Percentiles rank a stretch among this genome's conserved stretches.
Conservation (phyloP, 2,113 vertebrate genomes). For the Pollimyrus isidori region DNA sequence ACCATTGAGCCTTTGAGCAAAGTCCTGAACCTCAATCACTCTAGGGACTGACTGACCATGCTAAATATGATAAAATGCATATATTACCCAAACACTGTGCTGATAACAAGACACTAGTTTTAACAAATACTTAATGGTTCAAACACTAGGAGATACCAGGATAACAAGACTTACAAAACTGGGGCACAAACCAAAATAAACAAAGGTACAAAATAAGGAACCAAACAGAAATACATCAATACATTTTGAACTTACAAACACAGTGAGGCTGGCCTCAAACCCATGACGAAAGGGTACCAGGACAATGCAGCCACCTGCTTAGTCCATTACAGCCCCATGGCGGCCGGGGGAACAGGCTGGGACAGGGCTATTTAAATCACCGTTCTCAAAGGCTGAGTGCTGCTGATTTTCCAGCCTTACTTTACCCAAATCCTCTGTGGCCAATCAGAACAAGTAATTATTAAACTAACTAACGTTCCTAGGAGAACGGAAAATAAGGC, state of each 20-base stretch:
- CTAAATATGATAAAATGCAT: background rate
- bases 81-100: too few relatives aligned
- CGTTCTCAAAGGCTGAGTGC: too few relatives aligned
- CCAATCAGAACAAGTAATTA: too few relatives aligned
- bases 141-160: background rate
- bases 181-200: background rate
- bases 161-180: background rate
- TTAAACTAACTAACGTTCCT: too few relatives aligned
- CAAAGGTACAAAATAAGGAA: background rate
- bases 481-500: too few relatives aligned
- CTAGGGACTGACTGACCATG: background rate
- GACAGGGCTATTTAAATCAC: too few relatives aligned
- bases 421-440: too few relatives aligned
- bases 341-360: background rate
- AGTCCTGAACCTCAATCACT: background rate
- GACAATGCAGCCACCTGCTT: background rate
- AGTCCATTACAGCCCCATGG: background rate
- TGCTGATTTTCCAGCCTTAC: too few relatives aligned
- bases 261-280: background rate
- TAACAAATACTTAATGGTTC: background rate
- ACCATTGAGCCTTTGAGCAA: background rate
- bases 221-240: background rate
- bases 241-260: background rate
- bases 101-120: too few relatives aligned
- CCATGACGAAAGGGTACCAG: background rate